Evolutionary conservation across 30 jellyfish, hydroid and myxozoan species (phyloP), one percentile per base, ranked within the genome.

Genomic region (Pseudorhiza aurosa): DNA sequence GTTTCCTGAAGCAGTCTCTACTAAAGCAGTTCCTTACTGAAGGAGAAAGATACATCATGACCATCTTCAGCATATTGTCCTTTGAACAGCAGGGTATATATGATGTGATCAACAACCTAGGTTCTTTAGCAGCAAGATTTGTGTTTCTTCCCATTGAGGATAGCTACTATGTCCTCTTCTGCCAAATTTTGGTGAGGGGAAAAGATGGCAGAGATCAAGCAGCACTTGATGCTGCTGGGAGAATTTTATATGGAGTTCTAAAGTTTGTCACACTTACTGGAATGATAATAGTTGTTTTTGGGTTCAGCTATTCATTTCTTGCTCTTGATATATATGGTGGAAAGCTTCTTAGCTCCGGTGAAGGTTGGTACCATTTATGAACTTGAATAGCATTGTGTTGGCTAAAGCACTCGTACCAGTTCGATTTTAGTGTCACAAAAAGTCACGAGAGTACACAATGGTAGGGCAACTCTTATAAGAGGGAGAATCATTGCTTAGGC

Each of bases 311-410:
- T 65, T 93, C 99, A 17, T 67, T 51, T 58, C 89, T 93, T 37
- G 87, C 91, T 1, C 92, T 93, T 19, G 97, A 87, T 35, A 63
- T 93, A 10, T 93, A 93, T 81, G 99, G 99, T n/a, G 99, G 99
- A 18, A 69, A 93, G 55, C 85, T 87, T 21, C 87, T 93, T 8
- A 87, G 96, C 36, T 55, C 75, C 22, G 85, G 87, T 59, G 97
- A 87, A 87, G 99, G 99, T 92, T 69, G n/a, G n/a, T n/a, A n/a
- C n/a, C n/a, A n/a, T n/a, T n/a, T n/a, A n/a, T n/a, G n/a, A n/a
- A n/a, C n/a, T n/a, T n/a, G n/a, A n/a, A n/a, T n/a, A n/a, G n/a
- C n/a, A n/a, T n/a, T n/a, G n/a, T n/a, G n/a, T n/a, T n/a, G n/a
- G n/a, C n/a, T n/a, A n/a, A n/a, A n/a, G n/a, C n/a, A n/a, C n/a